These are phyloP conservation scores for Whitmania pigra DNA, from an alignment of 1,140 invertebrate genomes.

Conservation along the genomic window DNA sequence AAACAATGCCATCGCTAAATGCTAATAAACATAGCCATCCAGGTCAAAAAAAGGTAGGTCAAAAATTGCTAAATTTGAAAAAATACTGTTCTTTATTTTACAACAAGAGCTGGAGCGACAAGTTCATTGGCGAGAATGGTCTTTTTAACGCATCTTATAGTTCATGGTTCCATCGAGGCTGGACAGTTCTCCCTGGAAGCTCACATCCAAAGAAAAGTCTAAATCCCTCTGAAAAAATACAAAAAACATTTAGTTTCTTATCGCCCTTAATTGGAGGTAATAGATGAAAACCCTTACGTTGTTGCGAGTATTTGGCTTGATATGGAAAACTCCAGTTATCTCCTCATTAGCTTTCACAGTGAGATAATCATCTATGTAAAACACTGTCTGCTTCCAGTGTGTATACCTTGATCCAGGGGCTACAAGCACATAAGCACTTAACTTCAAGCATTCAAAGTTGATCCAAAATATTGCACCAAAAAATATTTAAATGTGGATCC, in stretches of 20 bases:
- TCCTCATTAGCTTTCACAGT: slow-evolving; percentile 87
- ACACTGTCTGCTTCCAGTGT: slow-evolving; percentile 99
- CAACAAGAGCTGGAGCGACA: too few relatives aligned
- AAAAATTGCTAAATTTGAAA: too few relatives aligned
- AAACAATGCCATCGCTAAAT: too few relatives aligned
- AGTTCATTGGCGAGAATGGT: not conserved
- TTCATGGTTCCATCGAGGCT: slow-evolving; percentile 74
- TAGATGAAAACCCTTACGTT: slow-evolving; percentile 47
- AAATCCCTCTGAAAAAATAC: slow-evolving; percentile 60
- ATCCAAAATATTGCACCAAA: not conserved
- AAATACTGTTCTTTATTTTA: too few relatives aligned
- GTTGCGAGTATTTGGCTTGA: slow-evolving; percentile 89
- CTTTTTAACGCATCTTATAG: slow-evolving; percentile 90
- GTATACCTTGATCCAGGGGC: slow-evolving; percentile 92
- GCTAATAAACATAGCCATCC: too few relatives aligned
- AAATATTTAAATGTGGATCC: not conserved
- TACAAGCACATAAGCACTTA: slow-evolving; percentile 1
- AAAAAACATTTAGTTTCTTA: not conserved
- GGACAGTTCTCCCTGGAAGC: slow-evolving; percentile 88
- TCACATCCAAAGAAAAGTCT: slow-evolving; percentile 81
- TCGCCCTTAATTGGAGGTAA: not conserved
- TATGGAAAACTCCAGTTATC: slow-evolving; percentile 74
- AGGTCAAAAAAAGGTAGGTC: too few relatives aligned
- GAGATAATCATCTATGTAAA: slow-evolving; percentile 91
- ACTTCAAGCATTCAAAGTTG: not conserved